A percentile compares a stretch with the other conserved stretches of the same genome.
phyloP scores from a whole-genome alignment of 35 echinoderm and acorn worm genomes.

The Strongylocentrotus purpuratus region DNA sequence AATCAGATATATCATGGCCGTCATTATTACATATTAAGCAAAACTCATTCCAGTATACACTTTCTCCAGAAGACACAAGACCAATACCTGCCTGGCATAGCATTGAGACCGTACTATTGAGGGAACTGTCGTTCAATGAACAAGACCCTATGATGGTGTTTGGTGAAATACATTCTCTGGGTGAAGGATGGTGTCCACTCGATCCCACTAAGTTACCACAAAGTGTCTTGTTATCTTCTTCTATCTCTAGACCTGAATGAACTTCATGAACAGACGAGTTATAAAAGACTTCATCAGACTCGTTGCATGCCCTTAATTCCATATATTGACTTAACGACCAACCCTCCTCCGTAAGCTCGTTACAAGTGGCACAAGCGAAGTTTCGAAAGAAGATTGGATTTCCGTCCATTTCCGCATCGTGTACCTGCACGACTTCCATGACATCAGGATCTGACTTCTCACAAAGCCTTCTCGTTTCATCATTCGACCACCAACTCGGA shows the following conservation, averaged over 20 bases:
- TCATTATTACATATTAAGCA: not conserved
- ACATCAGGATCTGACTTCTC: not conserved
- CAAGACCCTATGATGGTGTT: not conserved
- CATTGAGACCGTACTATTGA: not conserved
- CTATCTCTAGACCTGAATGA: not conserved
- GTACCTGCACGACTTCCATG: not conserved
- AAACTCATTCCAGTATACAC: not conserved
- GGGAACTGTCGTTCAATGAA: not conserved
- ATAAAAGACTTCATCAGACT: not conserved
- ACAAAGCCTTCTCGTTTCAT: not conserved
- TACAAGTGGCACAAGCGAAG: slow-evolving; percentile 32
- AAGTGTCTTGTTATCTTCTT: not conserved
- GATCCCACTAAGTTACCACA: not conserved
- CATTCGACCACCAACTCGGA: slow-evolving; percentile 11
- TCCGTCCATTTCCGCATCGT: not conserved
- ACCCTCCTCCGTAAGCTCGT: not conserved
- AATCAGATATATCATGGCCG: not conserved
- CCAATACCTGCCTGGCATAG: not conserved
- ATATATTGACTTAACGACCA: not conserved
- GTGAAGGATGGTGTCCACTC: not conserved
- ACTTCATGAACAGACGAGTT: not conserved
- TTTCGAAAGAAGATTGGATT: slow-evolving; percentile 15
- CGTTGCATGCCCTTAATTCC: not conserved
- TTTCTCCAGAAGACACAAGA: not conserved
- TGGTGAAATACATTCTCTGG: slow-evolving; percentile 14